Percentiles rank a stretch among this genome's conserved stretches.
Evolutionary conservation across 1,140 invertebrate genomes (phyloP).

Genomic region (Lucilia sericata): DNA sequence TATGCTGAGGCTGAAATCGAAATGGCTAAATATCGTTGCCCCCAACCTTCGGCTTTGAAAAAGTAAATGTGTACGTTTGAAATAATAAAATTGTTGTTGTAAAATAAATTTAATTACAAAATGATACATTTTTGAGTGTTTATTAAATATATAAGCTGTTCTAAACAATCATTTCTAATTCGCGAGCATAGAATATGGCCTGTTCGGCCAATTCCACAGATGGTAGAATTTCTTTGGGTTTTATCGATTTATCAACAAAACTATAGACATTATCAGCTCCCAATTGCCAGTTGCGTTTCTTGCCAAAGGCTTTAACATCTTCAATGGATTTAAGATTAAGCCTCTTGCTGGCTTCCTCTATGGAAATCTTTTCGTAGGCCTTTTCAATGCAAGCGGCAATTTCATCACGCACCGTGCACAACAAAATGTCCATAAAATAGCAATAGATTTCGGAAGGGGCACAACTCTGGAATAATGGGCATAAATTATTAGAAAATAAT

Average conservation of each 20-base stretch:
- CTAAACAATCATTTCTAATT: conserved; percentile 99
- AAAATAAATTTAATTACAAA: conserved; percentile 22
- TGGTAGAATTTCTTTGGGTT: conserved; percentile 85
- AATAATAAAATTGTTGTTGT: conserved; percentile 18
- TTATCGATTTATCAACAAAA: conserved; percentile 79
- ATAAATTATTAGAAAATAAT: conserved; percentile 44
- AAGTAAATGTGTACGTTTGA: conserved; percentile 50
- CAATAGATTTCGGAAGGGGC: conserved; percentile 97
- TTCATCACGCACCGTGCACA: conserved; percentile 96
- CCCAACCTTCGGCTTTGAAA: conserved; percentile 72
- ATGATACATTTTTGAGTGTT: conserved; percentile 8
- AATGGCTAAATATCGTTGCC: conserved; percentile 81
- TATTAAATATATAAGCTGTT: conserved; percentile 44
- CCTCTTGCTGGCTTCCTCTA: conserved; percentile 89
- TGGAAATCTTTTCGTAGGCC: conserved; percentile 91
- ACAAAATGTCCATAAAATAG: conserved; percentile 96
- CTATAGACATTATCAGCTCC: conserved; percentile 84
- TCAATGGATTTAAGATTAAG: conserved; percentile 85
- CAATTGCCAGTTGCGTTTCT: conserved; percentile 85
- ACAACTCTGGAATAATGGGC: conserved; percentile 75
- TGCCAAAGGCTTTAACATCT: conserved; percentile 83
- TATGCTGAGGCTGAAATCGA: conserved; percentile 89
- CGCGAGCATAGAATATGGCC: conserved; percentile 96
- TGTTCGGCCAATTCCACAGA: conserved; percentile 91
- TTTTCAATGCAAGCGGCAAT: conserved; percentile 97